Conservation (phyloP, 2,797 vertebrate species). For the Enteromius fasciolatus region DNA sequence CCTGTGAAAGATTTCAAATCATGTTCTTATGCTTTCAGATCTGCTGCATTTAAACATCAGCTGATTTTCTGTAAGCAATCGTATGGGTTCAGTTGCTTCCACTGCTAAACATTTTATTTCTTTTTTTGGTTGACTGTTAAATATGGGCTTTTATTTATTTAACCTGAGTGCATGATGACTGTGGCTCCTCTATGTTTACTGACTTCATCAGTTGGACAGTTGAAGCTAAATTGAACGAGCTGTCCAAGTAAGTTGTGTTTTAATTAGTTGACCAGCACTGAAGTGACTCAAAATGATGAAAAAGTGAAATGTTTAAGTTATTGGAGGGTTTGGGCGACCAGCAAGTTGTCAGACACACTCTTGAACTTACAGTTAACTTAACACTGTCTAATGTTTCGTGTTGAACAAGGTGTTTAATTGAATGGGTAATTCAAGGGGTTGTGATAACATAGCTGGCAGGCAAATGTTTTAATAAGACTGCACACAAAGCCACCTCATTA, state of each 20-base stretch:
- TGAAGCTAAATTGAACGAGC: conserved; percentile 16
- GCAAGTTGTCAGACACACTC: not conserved
- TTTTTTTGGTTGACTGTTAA: not conserved
- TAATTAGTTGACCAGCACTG: not conserved
- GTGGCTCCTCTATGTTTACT: not conserved
- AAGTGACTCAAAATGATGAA: not conserved
- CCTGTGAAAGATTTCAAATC: not conserved
- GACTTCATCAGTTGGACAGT: conserved; percentile 10
- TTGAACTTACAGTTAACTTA: not conserved
- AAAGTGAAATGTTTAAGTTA: not conserved
- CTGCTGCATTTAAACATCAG: not conserved
- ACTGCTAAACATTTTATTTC: too few species aligned
- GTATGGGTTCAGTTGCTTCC: not conserved
- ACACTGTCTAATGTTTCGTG: not conserved
- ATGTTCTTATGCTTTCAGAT: not conserved
- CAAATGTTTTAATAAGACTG: conserved; percentile 32
- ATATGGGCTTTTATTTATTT: not conserved
- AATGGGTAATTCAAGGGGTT: conserved; percentile 25
- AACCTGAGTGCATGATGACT: not conserved
- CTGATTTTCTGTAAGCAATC: not conserved
- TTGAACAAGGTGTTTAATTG: conserved; percentile 27
- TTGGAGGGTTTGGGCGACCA: not conserved
- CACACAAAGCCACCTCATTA: conserved; percentile 31
- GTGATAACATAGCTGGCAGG: conserved; percentile 23
- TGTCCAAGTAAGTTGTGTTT: not conserved